phyloP scores from a whole-genome alignment of 92 coral and sea anemone species.

The Isaurus tuberculatus region DNA sequence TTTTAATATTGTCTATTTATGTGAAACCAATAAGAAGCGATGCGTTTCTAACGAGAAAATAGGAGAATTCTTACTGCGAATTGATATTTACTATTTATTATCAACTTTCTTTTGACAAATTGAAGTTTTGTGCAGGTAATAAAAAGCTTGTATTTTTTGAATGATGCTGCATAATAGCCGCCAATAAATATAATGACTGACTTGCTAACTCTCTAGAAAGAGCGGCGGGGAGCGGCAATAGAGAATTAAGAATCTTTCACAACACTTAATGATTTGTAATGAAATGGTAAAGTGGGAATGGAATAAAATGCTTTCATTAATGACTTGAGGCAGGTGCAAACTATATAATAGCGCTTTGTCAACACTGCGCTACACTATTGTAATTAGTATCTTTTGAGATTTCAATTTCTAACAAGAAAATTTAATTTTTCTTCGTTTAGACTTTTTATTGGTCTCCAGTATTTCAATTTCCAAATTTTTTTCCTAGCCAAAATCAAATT shows the following conservation, averaged over 20 bases:
- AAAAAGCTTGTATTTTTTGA: slow-evolving; percentile 43
- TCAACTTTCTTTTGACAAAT: slow-evolving; percentile 50
- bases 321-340: slow-evolving; percentile 61
- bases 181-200: slow-evolving; percentile 55
- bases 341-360: slow-evolving; percentile 42
- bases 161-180: slow-evolving; percentile 40
- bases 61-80: slow-evolving; percentile 20
- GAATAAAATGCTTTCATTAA: slow-evolving; percentile 59
- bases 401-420: slow-evolving; percentile 61
- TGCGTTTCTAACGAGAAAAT: slow-evolving; percentile 18
- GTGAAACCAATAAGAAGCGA: slow-evolving; percentile 4
- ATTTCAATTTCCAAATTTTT: slow-evolving; percentile 36
- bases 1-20: slow-evolving; percentile 22
- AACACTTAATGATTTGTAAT: slow-evolving; percentile 67
- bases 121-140: slow-evolving; percentile 50
- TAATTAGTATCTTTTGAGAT: slow-evolving; percentile 61
- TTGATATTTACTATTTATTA: slow-evolving; percentile 48
- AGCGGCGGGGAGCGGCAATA: slow-evolving; percentile 63
- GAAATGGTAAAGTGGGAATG: slow-evolving; percentile 66
- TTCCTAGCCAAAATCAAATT: slow-evolving; percentile 9
- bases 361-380: slow-evolving; percentile 29
- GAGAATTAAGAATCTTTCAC: slow-evolving; percentile 64
- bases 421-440: slow-evolving; percentile 61
- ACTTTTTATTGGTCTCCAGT: slow-evolving; percentile 53
- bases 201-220: slow-evolving; percentile 58